Conservation (phyloP, 35 echinoderm and acorn worm genomes). For the Chiridota heheva region DNA sequence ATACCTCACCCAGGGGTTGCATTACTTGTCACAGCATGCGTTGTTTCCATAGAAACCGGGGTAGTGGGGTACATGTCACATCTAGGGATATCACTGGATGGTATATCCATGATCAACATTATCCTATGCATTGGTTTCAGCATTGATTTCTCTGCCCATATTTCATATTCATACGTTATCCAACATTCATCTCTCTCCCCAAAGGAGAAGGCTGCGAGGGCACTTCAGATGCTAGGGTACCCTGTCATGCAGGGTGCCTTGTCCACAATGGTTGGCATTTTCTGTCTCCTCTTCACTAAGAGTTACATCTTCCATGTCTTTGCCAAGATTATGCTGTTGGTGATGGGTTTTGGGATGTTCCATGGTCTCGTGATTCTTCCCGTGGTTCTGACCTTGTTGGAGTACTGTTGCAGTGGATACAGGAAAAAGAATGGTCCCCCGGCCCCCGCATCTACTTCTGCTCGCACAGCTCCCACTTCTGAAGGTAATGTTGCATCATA, state of each 20-base stretch:
- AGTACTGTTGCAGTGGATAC: too few relatives aligned
- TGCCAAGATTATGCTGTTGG: conserved; percentile 86
- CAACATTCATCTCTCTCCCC: neutral
- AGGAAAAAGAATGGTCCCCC: neutral
- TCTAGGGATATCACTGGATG: conserved; percentile 61
- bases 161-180: conserved; percentile 74
- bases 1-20: conserved; percentile 58
- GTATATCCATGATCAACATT: conserved; percentile 69
- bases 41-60: conserved; percentile 55
- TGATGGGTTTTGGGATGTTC: conserved; percentile 67
- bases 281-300: conserved; percentile 37
- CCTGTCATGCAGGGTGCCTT: conserved; percentile 81
- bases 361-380: conserved; percentile 80
- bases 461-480: too few relatives aligned
- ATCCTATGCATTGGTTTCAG: conserved; percentile 91
- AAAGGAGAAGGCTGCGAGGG: conserved; percentile 36
- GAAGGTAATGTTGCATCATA: too few relatives aligned
- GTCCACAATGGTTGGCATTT: conserved; percentile 64
- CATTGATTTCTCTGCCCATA: conserved; percentile 89
- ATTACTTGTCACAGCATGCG: conserved; percentile 34
- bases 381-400: conserved; percentile 55
- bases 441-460: neutral
- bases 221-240: conserved; percentile 70
- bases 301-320: conserved; percentile 87
- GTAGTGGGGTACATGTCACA: conserved; percentile 70